A percentile compares a stretch with the other conserved stretches of the same genome.
Evolutionary conservation across 2,888 invertebrate genomes (phyloP).

Genomic region (Hypercompe scribonia): DNA sequence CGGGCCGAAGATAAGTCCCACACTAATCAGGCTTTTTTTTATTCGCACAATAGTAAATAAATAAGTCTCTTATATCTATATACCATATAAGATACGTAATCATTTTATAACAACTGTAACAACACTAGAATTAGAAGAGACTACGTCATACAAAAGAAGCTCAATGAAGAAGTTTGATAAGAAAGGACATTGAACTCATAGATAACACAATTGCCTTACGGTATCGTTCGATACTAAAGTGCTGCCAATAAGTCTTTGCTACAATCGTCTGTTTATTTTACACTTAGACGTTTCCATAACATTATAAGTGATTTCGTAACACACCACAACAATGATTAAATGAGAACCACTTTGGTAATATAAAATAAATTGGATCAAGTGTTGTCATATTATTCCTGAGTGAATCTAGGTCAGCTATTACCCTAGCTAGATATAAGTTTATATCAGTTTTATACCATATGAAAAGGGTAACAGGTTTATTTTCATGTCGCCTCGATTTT

Average conservation of each 20-base stretch:
- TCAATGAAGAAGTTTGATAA: conserved; percentile 76
- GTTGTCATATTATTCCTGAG: not conserved
- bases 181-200: conserved; percentile 70
- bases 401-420: not conserved
- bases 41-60: not conserved
- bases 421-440: not conserved
- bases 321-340: conserved; percentile 3
- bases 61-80: not conserved
- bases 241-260: conserved; percentile 54
- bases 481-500: not conserved
- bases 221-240: conserved; percentile 53
- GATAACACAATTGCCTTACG: conserved; percentile 64
- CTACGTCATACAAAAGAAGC: conserved; percentile 69
- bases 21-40: not conserved
- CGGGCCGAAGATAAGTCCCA: too few relatives aligned
- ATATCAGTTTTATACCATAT: not conserved
- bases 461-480: not conserved
- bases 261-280: conserved; percentile 38
- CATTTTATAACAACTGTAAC: conserved; percentile 12
- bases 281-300: conserved; percentile 41
- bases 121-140: conserved; percentile 46
- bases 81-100: conserved; percentile 8
- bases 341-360: not conserved
- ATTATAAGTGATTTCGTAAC: conserved; percentile 42
- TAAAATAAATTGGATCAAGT: not conserved